Percentiles rank a stretch among this genome's conserved stretches.
Conservation (phyloP, 2,797 vertebrate species). For the Catharus ustulatus region DNA sequence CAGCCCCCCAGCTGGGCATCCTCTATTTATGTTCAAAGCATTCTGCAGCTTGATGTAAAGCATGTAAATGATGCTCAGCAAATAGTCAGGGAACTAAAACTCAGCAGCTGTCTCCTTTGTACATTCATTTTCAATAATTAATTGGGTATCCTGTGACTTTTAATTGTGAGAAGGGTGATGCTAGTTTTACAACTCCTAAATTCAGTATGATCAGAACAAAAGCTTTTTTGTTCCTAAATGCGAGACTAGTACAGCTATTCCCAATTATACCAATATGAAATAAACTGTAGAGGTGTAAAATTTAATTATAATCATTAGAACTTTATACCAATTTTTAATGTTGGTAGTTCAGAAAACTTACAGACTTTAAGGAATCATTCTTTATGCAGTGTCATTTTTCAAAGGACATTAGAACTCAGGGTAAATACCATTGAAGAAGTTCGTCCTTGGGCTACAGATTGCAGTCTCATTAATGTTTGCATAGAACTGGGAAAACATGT, state of each 20-base stretch:
- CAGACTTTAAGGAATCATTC: not conserved
- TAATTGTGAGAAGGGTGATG: not conserved
- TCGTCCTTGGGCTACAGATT: not conserved
- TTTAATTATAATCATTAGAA: not conserved
- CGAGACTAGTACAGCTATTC: not conserved
- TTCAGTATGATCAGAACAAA: not conserved
- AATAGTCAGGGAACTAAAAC: not conserved
- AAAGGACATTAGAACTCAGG: not conserved
- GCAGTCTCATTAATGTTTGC: not conserved
- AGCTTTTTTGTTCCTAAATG: not conserved
- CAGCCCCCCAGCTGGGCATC: not conserved
- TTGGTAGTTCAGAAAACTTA: not conserved
- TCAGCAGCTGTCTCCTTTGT: not conserved
- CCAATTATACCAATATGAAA: not conserved
- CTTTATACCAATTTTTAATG: not conserved
- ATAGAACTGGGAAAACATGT: rapidly evolving
- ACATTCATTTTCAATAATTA: slow-evolving; percentile 32
- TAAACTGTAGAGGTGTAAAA: not conserved
- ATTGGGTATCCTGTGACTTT: slow-evolving; percentile 5
- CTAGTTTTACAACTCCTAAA: not conserved
- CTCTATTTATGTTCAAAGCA: not conserved
- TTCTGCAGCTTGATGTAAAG: not conserved
- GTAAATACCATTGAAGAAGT: not conserved
- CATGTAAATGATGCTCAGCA: not conserved
- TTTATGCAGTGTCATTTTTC: not conserved